Evolutionary conservation across 2,888 invertebrate species (phyloP).

Genomic region (Antitype chi): DNA sequence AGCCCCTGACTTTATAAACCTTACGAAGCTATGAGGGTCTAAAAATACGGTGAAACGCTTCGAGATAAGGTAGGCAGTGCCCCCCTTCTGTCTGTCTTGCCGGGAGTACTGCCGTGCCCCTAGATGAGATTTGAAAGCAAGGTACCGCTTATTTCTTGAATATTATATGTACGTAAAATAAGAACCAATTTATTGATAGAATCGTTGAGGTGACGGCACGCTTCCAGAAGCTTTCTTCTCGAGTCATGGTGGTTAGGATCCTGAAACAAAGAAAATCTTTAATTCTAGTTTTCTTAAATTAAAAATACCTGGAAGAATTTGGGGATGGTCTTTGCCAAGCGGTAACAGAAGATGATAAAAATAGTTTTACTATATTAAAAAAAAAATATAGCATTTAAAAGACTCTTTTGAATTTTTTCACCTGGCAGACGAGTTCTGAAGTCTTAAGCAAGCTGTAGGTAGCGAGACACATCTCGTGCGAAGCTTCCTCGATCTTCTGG

Average conservation of each 20-base stretch:
- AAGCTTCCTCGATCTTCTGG: constrained; percentile 77
- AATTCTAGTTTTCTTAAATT: neutral
- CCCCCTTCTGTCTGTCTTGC: neutral
- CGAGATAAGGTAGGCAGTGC: too few species aligned
- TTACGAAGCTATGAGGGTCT: neutral
- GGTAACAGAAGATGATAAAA: neutral
- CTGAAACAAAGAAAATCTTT: constrained; percentile 59
- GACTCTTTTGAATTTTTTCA: neutral
- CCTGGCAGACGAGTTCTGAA: constrained; percentile 73
- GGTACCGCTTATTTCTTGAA: neutral
- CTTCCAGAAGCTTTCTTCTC: constrained; percentile 74
- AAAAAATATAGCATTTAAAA: neutral
- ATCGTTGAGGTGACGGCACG: constrained; percentile 76
- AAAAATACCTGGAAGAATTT: neutral
- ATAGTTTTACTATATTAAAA: too few species aligned
- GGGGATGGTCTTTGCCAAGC: neutral
- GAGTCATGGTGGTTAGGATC: constrained; percentile 69
- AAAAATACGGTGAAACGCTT: neutral
- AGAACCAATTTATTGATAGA: constrained; percentile 81
- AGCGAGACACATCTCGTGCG: constrained; percentile 76
- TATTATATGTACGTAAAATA: neutral
- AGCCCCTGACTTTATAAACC: too few species aligned
- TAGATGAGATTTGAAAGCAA: neutral
- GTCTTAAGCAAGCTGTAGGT: constrained; percentile 78
- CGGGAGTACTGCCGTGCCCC: neutral